Evolutionary conservation across 2,888 invertebrate genomes (phyloP), one percentile per base, ranked within the genome.

Genomic region (Tuta absoluta): DNA sequence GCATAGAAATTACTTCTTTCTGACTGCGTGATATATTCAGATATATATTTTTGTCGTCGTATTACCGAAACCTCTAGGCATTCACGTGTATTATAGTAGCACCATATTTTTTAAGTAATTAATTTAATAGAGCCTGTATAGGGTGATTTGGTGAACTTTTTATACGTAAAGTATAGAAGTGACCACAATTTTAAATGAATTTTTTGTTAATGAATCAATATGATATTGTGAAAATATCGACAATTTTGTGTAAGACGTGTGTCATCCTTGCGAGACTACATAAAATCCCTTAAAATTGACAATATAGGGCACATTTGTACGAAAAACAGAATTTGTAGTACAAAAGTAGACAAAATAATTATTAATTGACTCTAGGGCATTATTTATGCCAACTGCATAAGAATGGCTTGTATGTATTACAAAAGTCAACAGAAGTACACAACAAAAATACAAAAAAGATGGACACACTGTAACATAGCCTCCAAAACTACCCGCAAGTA

Each of bases 381-480:
- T n/a, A n/a, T n/a, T n/a, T n/a, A n/a, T n/a, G n/a, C n/a, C n/a
- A n/a, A n/a, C n/a, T n/a, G n/a, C n/a, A n/a, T n/a, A n/a, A n/a
- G n/a, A n/a, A n/a, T n/a, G n/a, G n/a, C n/a, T n/a, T n/a, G n/a
- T n/a, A n/a, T 8, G 33, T 33, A 33, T 33, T 33, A 33, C 4
- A 41, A 41, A 14, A 3, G 12, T 41, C 14, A 14, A 41, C 41
- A 3, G 41, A 23, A 53, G 14, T 14, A 28, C 14, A 1, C 5
- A 14, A 1, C 5, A 14, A 24, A 33, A 24, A 28, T 11, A 17
- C 2, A 2, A n/a, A 17, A 56, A 56, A 56, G 28, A 17, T 56
- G 33, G 33, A 33, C 33, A 56, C 4, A 23, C 51, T 56, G 33
- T 56, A 56, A 56, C 56, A 33, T 56, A 56, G 56, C 56, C 51